Evolutionary conservation across 2,888 invertebrate genomes (phyloP).

Genomic region (Brachycybe producta): DNA sequence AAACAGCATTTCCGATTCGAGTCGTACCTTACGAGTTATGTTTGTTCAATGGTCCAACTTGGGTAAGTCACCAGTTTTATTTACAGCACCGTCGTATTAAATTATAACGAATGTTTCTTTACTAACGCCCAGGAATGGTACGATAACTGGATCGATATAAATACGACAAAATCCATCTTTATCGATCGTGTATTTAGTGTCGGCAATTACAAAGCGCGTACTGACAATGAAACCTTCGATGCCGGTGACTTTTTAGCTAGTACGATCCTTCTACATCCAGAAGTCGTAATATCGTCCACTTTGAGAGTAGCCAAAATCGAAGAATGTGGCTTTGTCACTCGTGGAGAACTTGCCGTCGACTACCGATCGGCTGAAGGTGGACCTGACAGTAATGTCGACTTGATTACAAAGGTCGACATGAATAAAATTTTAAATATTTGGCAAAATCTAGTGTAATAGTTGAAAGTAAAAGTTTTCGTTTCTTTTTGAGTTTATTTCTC

Average conservation of each 20-base stretch:
- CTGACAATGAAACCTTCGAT: background rate
- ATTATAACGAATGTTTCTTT: background rate
- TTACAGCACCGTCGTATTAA: too few relatives aligned
- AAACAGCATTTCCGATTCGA: background rate
- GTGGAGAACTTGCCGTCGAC: conserved; percentile 10
- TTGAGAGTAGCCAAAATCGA: background rate
- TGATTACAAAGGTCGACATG: background rate
- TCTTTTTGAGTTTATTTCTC: too few relatives aligned
- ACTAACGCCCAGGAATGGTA: conserved; percentile 4
- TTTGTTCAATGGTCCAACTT: background rate
- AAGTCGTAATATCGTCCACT: background rate
- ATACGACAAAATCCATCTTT: conserved; percentile 6
- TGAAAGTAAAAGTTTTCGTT: too few relatives aligned
- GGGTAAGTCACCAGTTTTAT: conserved; percentile 7
- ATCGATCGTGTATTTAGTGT: conserved; percentile 4
- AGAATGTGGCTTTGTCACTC: conserved; percentile 6
- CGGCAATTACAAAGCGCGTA: background rate
- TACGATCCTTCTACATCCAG: conserved; percentile 4
- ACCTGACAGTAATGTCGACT: background rate
- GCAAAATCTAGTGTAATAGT: too few relatives aligned
- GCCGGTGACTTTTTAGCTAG: background rate
- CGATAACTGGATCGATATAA: conserved; percentile 9
- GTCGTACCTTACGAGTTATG: conserved; percentile 3
- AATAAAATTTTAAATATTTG: background rate
- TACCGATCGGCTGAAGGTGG: background rate